These are phyloP conservation scores for Thalassoma bifasciatum DNA, from an alignment of 2,113 vertebrate species.

Conservation along the genomic window DNA sequence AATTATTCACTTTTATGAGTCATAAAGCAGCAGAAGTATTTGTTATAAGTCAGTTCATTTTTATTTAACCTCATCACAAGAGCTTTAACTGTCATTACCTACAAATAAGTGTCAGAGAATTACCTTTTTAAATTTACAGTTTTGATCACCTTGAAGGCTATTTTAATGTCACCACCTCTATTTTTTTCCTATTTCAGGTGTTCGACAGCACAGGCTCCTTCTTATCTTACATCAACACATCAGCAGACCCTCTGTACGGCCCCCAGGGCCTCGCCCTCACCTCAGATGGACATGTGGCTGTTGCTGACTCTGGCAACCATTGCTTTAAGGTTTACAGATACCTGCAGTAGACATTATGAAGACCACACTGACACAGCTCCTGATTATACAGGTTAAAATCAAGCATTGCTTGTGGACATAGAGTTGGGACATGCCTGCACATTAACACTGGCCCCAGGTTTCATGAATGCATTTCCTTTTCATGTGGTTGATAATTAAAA, in stretches of 20 bases:
- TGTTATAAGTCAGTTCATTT: too few species aligned
- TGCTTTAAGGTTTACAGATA: conserved; percentile 99
- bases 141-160: background rate
- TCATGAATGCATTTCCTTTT: conserved; percentile 5
- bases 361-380: background rate
- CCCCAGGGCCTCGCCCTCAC: conserved; percentile 96
- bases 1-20: too few species aligned
- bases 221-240: conserved; percentile 97
- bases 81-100: too few species aligned
- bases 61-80: too few species aligned
- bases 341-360: conserved; percentile 86
- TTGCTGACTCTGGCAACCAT: conserved; percentile 97
- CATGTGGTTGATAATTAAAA: background rate
- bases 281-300: conserved; percentile 95
- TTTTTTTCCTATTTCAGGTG: conserved; percentile 82
- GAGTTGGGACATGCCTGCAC: conserved; percentile 32
- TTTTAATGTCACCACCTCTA: background rate
- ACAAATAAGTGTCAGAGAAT: background rate
- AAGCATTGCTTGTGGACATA: conserved; percentile 22
- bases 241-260: conserved; percentile 94
- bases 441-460: background rate
- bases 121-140: background rate
- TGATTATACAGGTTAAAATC: background rate
- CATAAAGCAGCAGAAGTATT: too few species aligned
- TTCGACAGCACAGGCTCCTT: conserved; percentile 96